Evolutionary conservation across 2,113 vertebrate species (phyloP).

Genomic region (Tylochromis polylepis): DNA sequence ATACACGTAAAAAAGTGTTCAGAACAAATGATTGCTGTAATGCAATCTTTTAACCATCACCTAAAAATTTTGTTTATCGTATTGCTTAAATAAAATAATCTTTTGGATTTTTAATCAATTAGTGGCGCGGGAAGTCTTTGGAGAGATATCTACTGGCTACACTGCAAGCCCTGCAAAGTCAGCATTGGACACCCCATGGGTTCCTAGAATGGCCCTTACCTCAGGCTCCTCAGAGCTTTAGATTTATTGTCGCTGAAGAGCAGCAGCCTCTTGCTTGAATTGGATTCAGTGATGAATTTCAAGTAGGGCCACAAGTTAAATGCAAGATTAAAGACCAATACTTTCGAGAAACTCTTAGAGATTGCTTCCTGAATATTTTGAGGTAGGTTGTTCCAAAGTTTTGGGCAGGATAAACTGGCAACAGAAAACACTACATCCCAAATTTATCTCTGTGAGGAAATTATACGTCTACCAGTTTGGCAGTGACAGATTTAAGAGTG

Average conservation of each 20-base stretch:
- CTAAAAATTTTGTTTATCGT: background rate
- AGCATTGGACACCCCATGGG: background rate
- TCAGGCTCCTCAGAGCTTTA: background rate
- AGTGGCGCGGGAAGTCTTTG: background rate
- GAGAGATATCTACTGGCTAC: background rate
- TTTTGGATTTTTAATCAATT: background rate
- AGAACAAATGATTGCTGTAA: background rate
- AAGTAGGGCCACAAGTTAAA: background rate
- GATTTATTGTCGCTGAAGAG: background rate
- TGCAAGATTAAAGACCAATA: background rate
- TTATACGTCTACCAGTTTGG: background rate
- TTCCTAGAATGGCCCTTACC: background rate
- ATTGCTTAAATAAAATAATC: background rate
- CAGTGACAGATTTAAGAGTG: background rate
- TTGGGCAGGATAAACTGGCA: background rate
- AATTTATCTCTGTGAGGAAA: background rate
- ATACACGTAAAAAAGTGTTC: background rate
- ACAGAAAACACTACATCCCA: background rate
- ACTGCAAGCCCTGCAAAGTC: background rate
- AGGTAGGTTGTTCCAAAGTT: background rate
- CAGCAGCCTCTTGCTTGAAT: background rate
- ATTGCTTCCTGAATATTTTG: background rate
- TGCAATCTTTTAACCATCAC: background rate
- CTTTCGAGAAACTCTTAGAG: background rate
- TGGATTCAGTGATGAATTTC: background rate